These are phyloP conservation scores for Rhingia rostrata DNA, from an alignment of 2,888 invertebrate genomes.

Conservation along the genomic window DNA sequence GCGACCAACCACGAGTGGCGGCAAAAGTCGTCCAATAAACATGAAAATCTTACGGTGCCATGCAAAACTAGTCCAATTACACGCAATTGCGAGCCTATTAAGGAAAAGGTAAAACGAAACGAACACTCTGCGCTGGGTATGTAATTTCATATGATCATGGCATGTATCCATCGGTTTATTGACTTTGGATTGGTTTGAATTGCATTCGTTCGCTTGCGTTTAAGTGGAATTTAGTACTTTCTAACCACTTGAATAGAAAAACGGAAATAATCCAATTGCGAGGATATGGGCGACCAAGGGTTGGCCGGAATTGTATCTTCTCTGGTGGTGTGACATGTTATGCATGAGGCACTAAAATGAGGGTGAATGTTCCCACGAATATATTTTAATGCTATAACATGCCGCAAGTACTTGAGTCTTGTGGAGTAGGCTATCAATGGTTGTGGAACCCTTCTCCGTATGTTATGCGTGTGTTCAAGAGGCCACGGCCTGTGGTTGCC, in stretches of 20 bases:
- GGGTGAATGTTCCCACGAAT: constrained; percentile 74
- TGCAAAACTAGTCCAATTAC: constrained; percentile 74
- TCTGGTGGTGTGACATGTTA: constrained; percentile 63
- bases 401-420: constrained; percentile 63
- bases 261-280: constrained; percentile 72
- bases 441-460: constrained; percentile 63
- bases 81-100: constrained; percentile 70
- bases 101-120: constrained; percentile 63
- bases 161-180: constrained; percentile 64
- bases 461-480: constrained; percentile 68
- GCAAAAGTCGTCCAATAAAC: constrained; percentile 68
- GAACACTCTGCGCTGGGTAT: constrained; percentile 43
- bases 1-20: constrained; percentile 33
- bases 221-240: constrained; percentile 54
- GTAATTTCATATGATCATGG: constrained; percentile 70
- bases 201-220: constrained; percentile 51
- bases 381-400: constrained; percentile 58
- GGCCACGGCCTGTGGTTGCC: constrained; percentile 58
- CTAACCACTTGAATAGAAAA: constrained; percentile 30
- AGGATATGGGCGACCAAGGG: constrained; percentile 72
- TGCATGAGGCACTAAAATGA: constrained; percentile 50
- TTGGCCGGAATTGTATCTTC: constrained; percentile 55
- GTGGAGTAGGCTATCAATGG: constrained; percentile 55
- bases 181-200: constrained; percentile 63
- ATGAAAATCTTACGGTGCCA: constrained; percentile 69